Percentiles rank a stretch among this genome's conserved stretches.
Conservation (phyloP, 2,113 vertebrate genomes). For the Rhinoptilus africanus region DNA sequence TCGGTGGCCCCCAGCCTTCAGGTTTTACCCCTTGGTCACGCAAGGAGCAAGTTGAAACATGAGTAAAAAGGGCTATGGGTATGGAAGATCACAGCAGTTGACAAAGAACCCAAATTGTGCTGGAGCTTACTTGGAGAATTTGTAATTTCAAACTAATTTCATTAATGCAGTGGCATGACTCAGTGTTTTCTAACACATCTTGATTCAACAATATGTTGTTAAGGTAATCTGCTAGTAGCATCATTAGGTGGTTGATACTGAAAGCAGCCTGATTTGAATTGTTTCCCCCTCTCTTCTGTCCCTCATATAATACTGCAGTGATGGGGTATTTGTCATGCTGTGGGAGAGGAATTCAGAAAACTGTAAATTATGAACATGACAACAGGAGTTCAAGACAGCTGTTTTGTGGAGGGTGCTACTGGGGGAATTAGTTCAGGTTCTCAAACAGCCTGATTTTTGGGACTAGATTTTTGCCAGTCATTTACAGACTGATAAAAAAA, state of each 20-base stretch:
- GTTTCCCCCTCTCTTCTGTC: not conserved
- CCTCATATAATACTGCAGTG: not conserved
- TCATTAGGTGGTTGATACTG: not conserved
- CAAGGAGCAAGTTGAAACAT: not conserved
- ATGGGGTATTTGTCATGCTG: not conserved
- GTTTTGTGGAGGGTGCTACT: not conserved
- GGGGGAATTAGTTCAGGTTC: not conserved
- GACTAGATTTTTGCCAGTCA: not conserved
- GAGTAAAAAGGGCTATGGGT: not conserved
- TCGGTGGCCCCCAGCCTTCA: not conserved
- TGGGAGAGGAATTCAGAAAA: not conserved
- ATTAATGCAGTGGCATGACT: constrained; percentile 29
- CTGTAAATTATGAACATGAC: not conserved
- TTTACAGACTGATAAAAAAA: not conserved
- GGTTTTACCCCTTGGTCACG: not conserved
- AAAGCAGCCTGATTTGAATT: not conserved
- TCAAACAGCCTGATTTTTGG: not conserved
- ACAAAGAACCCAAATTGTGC: not conserved
- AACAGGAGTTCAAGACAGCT: not conserved
- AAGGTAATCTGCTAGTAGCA: constrained; percentile 30
- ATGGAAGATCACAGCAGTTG: not conserved
- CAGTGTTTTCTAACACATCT: not conserved
- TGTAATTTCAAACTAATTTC: constrained; percentile 19
- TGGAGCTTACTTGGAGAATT: not conserved
- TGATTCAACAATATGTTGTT: not conserved